These are phyloP conservation scores for Halictus ligatus DNA, from an alignment of 2,888 invertebrate genomes.

Conservation along the genomic window DNA sequence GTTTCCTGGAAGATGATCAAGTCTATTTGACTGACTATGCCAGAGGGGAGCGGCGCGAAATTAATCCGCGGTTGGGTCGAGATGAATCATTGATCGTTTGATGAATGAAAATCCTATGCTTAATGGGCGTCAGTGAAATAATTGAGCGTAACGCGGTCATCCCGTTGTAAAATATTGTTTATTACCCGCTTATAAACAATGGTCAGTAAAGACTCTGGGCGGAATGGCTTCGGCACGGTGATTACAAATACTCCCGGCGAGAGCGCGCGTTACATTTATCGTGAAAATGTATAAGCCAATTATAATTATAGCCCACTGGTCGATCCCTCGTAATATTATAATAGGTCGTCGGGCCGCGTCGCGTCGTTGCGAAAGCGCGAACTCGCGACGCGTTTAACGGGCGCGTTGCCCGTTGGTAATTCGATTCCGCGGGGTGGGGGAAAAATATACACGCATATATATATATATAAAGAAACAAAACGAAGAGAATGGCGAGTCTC, in stretches of 20 bases:
- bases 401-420: constrained; percentile 44
- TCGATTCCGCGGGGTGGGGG: constrained; percentile 22
- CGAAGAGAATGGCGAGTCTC: constrained; percentile 20
- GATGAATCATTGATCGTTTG: constrained; percentile 19
- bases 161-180: constrained; percentile 68
- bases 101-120: constrained; percentile 43
- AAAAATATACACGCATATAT: background rate
- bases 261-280: constrained; percentile 69
- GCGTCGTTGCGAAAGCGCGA: constrained; percentile 45
- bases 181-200: constrained; percentile 73
- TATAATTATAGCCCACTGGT: constrained; percentile 61
- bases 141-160: constrained; percentile 36
- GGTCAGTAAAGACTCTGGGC: constrained; percentile 67
- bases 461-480: background rate
- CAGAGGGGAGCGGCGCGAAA: background rate
- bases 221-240: constrained; percentile 60
- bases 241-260: constrained; percentile 52
- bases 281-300: constrained; percentile 69
- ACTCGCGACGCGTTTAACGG: constrained; percentile 31
- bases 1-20: background rate
- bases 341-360: constrained; percentile 46
- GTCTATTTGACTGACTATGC: background rate
- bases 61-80: background rate
- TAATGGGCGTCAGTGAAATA: constrained; percentile 38
- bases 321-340: constrained; percentile 66